Percentiles rank a stretch among this genome's conserved stretches.
These are phyloP conservation scores for Chaetura pelagica DNA, from an alignment of 2,113 vertebrate species.

Conservation along the genomic window DNA sequence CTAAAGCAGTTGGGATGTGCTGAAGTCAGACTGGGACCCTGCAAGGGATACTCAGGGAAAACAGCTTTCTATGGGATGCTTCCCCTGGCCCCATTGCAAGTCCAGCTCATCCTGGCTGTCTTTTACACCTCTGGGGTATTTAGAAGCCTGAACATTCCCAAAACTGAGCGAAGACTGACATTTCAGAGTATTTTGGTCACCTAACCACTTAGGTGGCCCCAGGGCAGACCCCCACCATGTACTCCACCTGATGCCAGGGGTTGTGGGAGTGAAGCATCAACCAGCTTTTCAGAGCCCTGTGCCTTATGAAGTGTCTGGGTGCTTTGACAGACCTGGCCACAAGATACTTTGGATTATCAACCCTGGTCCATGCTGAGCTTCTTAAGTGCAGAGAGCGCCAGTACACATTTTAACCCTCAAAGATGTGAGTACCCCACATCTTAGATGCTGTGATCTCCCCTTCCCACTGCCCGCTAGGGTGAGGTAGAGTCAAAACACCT, in stretches of 20 bases:
- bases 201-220: neutral
- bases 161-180: neutral
- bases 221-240: fast-evolving
- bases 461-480: neutral
- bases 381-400: neutral
- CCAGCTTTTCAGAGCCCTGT: neutral
- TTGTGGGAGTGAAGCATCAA: neutral
- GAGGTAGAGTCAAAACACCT: neutral
- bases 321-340: neutral
- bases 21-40: neutral
- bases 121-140: neutral
- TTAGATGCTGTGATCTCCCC: neutral
- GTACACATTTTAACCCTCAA: neutral
- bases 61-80: neutral
- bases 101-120: fast-evolving
- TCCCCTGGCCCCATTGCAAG: no score
- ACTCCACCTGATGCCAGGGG: no score
- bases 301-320: neutral
- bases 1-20: neutral
- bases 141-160: neutral
- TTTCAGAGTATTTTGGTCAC: neutral
- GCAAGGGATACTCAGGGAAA: fast-evolving
- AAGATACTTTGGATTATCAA: neutral
- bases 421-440: neutral
- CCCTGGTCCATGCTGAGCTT: fast-evolving